These are phyloP conservation scores for Myanophis thanlyinensis DNA, from an alignment of 2,113 vertebrate species.

Conservation along the genomic window DNA sequence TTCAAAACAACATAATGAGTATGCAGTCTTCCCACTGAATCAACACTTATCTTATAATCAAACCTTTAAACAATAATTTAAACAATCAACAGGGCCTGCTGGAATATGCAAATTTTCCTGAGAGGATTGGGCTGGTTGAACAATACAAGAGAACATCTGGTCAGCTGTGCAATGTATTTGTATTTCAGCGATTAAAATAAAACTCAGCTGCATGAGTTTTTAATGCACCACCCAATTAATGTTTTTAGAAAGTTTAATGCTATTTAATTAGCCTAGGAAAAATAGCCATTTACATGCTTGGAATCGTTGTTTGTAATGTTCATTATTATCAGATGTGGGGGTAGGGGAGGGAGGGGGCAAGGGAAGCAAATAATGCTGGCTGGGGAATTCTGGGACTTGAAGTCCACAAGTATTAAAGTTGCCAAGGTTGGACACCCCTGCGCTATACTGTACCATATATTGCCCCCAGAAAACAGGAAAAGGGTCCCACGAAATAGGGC, in stretches of 20 bases:
- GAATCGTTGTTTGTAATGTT: neutral
- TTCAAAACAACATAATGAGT: slow-evolving; percentile 47
- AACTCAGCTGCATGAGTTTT: neutral
- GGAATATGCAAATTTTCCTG: neutral
- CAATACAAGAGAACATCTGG: neutral
- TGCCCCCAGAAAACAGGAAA: neutral
- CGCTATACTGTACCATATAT: too few relatives aligned
- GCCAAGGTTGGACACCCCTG: neutral
- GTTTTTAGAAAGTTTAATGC: neutral
- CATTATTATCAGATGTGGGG: neutral
- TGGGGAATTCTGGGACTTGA: neutral
- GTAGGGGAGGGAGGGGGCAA: neutral
- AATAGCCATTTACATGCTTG: neutral
- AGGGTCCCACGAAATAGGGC: neutral
- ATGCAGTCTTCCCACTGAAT: slow-evolving; percentile 43
- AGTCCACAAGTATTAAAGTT: neutral
- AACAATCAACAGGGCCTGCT: neutral
- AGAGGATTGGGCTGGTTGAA: neutral
- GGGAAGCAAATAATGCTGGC: neutral
- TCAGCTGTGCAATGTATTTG: neutral
- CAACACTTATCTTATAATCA: neutral
- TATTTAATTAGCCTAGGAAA: neutral
- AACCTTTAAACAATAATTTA: neutral
- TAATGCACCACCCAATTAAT: neutral
- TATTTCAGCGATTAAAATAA: neutral